Percentiles rank a stretch among this genome's conserved stretches.
Conservation (phyloP, 2,888 invertebrate genomes). For the Rotaria magnacalcarata region DNA sequence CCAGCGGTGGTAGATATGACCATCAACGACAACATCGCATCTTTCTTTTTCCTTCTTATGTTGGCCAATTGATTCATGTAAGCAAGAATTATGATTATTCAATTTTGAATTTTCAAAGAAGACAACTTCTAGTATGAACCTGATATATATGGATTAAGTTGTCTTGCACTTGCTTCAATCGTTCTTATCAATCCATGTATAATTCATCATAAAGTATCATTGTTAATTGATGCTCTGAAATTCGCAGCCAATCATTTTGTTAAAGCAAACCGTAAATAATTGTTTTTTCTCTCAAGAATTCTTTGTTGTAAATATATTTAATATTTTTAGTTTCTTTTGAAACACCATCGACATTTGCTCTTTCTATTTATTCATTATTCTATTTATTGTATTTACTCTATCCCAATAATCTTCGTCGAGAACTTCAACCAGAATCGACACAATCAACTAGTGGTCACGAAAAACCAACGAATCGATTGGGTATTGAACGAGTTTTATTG, state of each 20-base stretch:
- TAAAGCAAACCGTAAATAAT: neutral
- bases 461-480: neutral
- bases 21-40: neutral
- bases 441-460: neutral
- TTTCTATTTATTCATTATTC: constrained; percentile 15
- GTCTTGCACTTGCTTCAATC: neutral
- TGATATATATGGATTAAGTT: neutral
- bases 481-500: constrained; percentile 4
- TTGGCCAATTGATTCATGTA: neutral
- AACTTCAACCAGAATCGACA: neutral
- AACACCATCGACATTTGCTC: neutral
- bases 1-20: neutral
- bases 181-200: neutral
- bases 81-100: neutral
- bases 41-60: neutral
- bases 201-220: neutral
- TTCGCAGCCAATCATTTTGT: neutral
- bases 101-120: neutral
- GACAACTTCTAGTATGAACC: neutral
- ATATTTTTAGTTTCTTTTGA: neutral
- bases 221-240: neutral
- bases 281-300: too few species aligned
- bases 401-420: neutral
- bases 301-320: too few species aligned
- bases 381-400: constrained; percentile 6